phyloP scores from a whole-genome alignment of 2,113 vertebrate genomes.

The Oplegnathus fasciatus region DNA sequence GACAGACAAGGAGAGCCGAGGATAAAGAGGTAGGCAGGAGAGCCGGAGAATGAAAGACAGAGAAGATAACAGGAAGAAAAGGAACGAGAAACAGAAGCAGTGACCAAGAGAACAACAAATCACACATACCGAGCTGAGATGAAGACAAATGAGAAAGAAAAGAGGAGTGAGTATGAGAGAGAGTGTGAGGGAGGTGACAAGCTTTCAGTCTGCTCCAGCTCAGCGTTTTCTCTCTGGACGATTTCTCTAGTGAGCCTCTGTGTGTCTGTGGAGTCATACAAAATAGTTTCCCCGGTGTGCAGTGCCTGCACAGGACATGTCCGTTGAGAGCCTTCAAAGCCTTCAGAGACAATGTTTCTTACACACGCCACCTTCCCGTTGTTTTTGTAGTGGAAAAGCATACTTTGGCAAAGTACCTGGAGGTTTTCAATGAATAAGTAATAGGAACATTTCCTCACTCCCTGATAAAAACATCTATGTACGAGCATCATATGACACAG shows the following conservation, averaged over 20 bases:
- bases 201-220: conserved; percentile 18
- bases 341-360: background rate
- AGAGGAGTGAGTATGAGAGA: conserved; percentile 30
- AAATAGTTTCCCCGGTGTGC: conserved; percentile 11
- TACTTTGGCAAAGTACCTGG: background rate
- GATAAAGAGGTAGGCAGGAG: conserved; percentile 52
- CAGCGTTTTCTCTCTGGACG: background rate
- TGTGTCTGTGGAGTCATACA: conserved; percentile 30
- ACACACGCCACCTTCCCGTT: background rate
- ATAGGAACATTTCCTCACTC: background rate
- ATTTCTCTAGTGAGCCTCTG: conserved; percentile 14
- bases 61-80: conserved; percentile 43
- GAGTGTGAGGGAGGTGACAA: conserved; percentile 28
- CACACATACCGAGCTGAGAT: conserved; percentile 37
- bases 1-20: conserved; percentile 18
- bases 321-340: conserved; percentile 3
- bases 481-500: background rate
- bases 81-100: conserved; percentile 12
- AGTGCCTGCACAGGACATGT: background rate
- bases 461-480: background rate
- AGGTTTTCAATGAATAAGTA: conserved; percentile 9
- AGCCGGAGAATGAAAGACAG: conserved; percentile 40
- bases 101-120: conserved; percentile 39
- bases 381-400: background rate
- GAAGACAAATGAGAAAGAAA: conserved; percentile 47